Evolutionary conservation across 2,888 invertebrate species (phyloP).

Genomic region (Agriopis aurantiaria): DNA sequence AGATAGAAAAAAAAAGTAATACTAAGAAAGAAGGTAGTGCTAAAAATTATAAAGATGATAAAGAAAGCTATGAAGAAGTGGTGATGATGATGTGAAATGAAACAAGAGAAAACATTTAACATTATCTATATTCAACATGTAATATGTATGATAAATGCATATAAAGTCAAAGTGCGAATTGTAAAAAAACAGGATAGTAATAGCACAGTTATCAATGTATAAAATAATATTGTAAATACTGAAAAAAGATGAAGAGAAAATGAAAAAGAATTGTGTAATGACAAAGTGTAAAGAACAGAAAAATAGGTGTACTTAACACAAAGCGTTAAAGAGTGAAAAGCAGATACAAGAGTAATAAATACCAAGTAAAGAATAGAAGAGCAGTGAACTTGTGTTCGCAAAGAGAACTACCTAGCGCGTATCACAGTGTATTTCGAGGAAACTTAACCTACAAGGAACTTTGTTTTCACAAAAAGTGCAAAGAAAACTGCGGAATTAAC

Average conservation of each 20-base stretch:
- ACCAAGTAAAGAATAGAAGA: conserved; percentile 4
- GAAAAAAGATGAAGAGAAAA: conserved; percentile 33
- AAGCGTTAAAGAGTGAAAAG: conserved; percentile 32
- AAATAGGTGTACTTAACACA: conserved; percentile 30
- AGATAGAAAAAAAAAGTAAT: background rate
- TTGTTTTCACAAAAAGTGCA: conserved; percentile 61
- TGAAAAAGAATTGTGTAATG: conserved; percentile 28
- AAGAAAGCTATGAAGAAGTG: conserved; percentile 17
- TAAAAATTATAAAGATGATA: background rate
- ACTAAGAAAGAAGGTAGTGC: background rate
- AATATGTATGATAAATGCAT: conserved; percentile 27
- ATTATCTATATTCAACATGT: conserved; percentile 43
- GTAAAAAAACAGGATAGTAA: conserved; percentile 15
- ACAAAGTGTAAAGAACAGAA: background rate
- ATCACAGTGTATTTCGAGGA: conserved; percentile 81
- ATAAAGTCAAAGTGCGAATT: conserved; percentile 18
- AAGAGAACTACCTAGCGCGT: conserved; percentile 70
- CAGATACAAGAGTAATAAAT: conserved; percentile 7
- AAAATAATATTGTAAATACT: conserved; percentile 7
- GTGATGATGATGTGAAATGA: conserved; percentile 54
- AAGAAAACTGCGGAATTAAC: conserved; percentile 69
- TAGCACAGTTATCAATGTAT: background rate
- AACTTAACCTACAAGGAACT: conserved; percentile 66
- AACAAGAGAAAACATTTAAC: conserved; percentile 53
- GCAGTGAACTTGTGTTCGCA: conserved; percentile 23